Percentiles rank a stretch among this genome's conserved stretches.
Conservation (phyloP, 2,888 invertebrate genomes). For the Calephelis perditalis region DNA sequence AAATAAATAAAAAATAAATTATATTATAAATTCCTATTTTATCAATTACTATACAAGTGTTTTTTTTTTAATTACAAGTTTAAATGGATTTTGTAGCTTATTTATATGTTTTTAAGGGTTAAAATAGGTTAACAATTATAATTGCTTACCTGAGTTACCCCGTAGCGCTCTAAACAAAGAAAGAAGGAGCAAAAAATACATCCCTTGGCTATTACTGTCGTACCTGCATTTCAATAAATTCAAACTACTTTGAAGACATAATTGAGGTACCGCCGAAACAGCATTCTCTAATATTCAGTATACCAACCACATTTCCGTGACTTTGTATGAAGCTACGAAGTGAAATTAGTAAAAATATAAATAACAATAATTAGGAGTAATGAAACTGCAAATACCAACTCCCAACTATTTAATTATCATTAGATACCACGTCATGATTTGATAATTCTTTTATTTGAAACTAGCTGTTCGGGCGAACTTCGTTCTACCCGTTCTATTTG, state of each 20-base stretch:
- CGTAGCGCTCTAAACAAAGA: neutral
- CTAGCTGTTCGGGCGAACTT: no score
- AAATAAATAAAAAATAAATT: no score
- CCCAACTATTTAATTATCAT: no score
- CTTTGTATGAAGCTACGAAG: no score
- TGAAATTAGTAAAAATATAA: no score
- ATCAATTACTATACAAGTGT: neutral
- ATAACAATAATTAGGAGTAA: no score
- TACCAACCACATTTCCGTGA: no score
- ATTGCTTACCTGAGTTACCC: constrained; percentile 6
- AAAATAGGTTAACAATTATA: neutral
- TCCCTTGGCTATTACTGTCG: neutral
- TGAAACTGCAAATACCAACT: no score
- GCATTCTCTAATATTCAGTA: neutral
- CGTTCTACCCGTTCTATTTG: no score
- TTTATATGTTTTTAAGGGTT: neutral
- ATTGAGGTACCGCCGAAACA: neutral
- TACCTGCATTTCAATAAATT: constrained; percentile 5
- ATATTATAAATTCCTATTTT: neutral
- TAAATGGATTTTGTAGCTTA: neutral
- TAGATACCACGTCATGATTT: no score
- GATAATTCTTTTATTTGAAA: no score
- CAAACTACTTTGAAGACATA: neutral
- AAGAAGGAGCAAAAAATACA: neutral
- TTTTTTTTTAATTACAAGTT: neutral